Conservation (phyloP, 2,888 invertebrate genomes). For the Monochamus alternatus region DNA sequence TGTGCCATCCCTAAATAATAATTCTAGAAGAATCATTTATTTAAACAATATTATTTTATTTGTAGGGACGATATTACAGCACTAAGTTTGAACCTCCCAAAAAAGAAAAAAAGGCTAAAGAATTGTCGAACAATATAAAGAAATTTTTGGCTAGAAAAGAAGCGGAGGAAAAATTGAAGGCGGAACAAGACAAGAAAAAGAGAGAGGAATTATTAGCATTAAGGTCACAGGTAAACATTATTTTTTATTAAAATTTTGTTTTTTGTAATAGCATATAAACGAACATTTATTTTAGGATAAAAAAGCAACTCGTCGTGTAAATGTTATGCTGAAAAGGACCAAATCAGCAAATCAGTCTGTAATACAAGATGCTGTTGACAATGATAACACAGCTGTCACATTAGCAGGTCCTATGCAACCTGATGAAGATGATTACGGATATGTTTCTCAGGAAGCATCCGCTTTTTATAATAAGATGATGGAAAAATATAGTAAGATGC, state of each 20-base stretch:
- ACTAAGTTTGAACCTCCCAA: conserved; percentile 88
- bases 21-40: conserved; percentile 28
- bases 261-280: not conserved
- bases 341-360: conserved; percentile 93
- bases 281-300: conserved; percentile 63
- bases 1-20: conserved; percentile 1
- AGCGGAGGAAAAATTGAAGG: conserved; percentile 82
- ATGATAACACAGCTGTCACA: conserved; percentile 84
- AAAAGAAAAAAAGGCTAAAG: conserved; percentile 79
- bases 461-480: conserved; percentile 89
- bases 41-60: conserved; percentile 20
- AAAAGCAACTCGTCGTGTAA: conserved; percentile 68
- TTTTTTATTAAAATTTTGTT: not conserved
- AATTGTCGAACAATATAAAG: conserved; percentile 84
- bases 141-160: conserved; percentile 88
- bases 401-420: conserved; percentile 84
- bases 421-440: conserved; percentile 92
- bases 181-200: conserved; percentile 77
- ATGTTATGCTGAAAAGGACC: conserved; percentile 82
- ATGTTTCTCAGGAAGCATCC: conserved; percentile 85
- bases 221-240: conserved; percentile 70
- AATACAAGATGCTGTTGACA: conserved; percentile 85
- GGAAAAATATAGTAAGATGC: conserved; percentile 84
- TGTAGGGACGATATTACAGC: conserved; percentile 77
- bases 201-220: conserved; percentile 78